Percentiles rank a stretch among this genome's conserved stretches.
Conservation (phyloP, 2,888 invertebrate genomes). For the Slavum lentiscoides region DNA sequence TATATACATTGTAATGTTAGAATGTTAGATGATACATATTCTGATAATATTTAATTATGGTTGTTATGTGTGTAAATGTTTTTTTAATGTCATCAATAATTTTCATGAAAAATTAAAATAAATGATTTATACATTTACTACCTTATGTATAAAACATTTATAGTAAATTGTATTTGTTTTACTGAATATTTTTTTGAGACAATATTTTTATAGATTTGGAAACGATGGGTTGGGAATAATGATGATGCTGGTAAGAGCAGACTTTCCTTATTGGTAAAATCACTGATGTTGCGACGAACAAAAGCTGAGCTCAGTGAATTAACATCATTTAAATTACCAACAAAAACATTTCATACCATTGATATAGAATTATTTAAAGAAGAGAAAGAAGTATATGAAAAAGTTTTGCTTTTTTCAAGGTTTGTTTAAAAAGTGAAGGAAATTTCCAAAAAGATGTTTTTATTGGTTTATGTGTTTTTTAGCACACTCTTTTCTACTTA, state of each 20-base stretch:
- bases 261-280: conserved; percentile 81
- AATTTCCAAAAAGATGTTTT: conserved; percentile 2
- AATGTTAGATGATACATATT: background rate
- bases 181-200: too few species aligned
- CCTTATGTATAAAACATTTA: too few species aligned
- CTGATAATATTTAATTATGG: too few species aligned
- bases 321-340: conserved; percentile 70
- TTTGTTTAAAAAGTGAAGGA: conserved; percentile 55
- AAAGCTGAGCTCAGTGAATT: conserved; percentile 75
- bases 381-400: conserved; percentile 79
- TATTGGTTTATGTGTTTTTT: background rate
- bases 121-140: too few species aligned
- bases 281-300: conserved; percentile 83
- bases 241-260: conserved; percentile 76
- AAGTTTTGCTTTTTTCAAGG: conserved; percentile 63
- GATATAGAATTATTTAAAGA: conserved; percentile 69
- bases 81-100: too few species aligned
- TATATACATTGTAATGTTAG: background rate
- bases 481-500: conserved; percentile 77
- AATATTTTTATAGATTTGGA: conserved; percentile 72
- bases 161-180: too few species aligned
- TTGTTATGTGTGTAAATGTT: too few species aligned
- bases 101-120: too few species aligned
- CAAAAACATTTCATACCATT: conserved; percentile 65
- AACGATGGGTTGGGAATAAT: conserved; percentile 87